These are phyloP conservation scores for Chrysolina haemoptera DNA, from an alignment of 2,888 invertebrate species.

Conservation along the genomic window DNA sequence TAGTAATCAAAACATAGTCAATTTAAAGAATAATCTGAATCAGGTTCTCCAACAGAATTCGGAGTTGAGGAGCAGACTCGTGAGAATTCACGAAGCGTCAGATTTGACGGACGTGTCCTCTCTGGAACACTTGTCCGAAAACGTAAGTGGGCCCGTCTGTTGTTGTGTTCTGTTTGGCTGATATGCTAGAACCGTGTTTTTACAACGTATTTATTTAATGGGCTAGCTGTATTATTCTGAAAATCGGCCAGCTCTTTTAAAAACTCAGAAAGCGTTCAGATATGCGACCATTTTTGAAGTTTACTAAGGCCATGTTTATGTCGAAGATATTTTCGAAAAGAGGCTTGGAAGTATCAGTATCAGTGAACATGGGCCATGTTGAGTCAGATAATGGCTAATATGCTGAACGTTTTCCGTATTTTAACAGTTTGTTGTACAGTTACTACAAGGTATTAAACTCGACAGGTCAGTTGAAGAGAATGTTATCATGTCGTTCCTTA, in stretches of 20 bases:
- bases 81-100: slow-evolving; percentile 77
- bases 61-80: slow-evolving; percentile 78
- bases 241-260: neutral
- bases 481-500: too few relatives aligned
- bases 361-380: too few relatives aligned
- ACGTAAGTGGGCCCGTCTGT: slow-evolving; percentile 43
- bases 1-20: slow-evolving; percentile 70
- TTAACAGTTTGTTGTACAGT: too few relatives aligned
- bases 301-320: too few relatives aligned
- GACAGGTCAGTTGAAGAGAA: too few relatives aligned
- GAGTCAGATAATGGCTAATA: too few relatives aligned
- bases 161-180: neutral
- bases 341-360: too few relatives aligned
- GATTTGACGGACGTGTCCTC: slow-evolving; percentile 76
- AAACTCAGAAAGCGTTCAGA: neutral
- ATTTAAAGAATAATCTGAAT: slow-evolving; percentile 75
- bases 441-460: too few relatives aligned
- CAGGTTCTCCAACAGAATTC: slow-evolving; percentile 83
- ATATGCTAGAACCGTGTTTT: neutral
- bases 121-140: slow-evolving; percentile 73
- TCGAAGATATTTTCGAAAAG: too few relatives aligned
- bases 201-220: neutral
- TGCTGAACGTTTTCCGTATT: too few relatives aligned
- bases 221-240: neutral
- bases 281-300: too few relatives aligned